A percentile compares a stretch with the other conserved stretches of the same genome.
Conservation (phyloP, 2,113 vertebrate species). For the Anser brachyrhynchus region DNA sequence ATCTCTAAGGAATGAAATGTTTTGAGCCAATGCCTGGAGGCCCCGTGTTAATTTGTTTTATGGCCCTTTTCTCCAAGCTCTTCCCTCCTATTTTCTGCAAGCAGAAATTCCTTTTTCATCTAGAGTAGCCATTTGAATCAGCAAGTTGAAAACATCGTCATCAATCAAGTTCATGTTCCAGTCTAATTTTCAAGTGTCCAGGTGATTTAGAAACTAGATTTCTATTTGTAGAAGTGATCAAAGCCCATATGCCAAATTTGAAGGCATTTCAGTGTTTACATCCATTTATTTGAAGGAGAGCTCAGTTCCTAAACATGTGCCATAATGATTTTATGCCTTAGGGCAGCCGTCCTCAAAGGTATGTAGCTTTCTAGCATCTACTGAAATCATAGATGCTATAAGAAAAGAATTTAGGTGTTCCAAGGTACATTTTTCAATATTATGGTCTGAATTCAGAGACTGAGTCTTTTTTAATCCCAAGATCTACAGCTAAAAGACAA, state of each 20-base stretch:
- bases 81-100: neutral
- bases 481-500: neutral
- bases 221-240: neutral
- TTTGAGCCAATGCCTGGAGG: slow-evolving; percentile 24
- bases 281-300: neutral
- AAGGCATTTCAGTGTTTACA: neutral
- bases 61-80: slow-evolving; percentile 17
- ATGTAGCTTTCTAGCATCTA: neutral
- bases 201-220: slow-evolving; percentile 5
- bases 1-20: slow-evolving; percentile 45
- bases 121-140: neutral
- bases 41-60: slow-evolving; percentile 15
- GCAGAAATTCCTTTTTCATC: slow-evolving; percentile 15
- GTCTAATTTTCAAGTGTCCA: neutral
- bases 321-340: neutral
- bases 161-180: neutral
- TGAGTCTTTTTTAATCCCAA: neutral
- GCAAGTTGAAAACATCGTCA: neutral
- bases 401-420: neutral
- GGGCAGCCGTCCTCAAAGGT: neutral
- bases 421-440: neutral
- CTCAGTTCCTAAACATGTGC: neutral
- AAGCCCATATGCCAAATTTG: neutral
- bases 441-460: neutral
- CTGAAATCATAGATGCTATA: neutral